Conservation (phyloP, 1,140 invertebrate species). For the Drosophila serrata region DNA sequence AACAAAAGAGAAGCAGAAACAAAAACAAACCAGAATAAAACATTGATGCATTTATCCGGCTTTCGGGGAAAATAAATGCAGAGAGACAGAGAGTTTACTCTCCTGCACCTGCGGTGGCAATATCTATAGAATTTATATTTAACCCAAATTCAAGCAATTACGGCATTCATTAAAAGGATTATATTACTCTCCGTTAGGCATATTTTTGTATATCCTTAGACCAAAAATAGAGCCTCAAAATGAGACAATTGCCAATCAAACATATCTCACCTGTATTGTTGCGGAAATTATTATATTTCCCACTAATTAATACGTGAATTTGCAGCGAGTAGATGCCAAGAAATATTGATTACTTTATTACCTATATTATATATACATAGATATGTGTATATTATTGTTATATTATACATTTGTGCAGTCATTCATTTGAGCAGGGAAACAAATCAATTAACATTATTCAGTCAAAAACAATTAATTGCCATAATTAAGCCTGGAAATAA, state of each 20-base stretch:
- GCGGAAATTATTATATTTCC: conserved; percentile 26
- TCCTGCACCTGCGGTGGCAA: not conserved
- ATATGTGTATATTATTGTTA: too few species aligned
- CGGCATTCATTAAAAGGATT: conserved; percentile 1
- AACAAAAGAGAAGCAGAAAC: not conserved
- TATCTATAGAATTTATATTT: not conserved
- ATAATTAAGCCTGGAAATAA: conserved; percentile 60
- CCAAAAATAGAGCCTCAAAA: not conserved
- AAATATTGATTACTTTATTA: conserved; percentile 20
- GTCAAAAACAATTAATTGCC: conserved; percentile 72
- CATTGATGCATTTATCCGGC: conserved; percentile 5
- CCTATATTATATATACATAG: conserved; percentile 6
- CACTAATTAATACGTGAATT: conserved; percentile 56
- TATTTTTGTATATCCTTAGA: not conserved
- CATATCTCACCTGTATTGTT: conserved; percentile 20
- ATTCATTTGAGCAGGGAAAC: conserved; percentile 3
- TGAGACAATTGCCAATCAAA: not conserved
- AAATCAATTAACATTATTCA: conserved; percentile 76
- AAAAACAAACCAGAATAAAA: not conserved
- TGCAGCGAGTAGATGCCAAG: conserved; percentile 17
- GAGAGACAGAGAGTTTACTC: too few species aligned
- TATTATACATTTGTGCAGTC: not conserved
- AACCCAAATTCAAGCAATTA: conserved; percentile 1
- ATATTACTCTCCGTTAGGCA: not conserved
- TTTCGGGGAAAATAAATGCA: conserved; percentile 1